phyloP scores from a whole-genome alignment of 1,140 invertebrate genomes.

The Cephus cinctus region DNA sequence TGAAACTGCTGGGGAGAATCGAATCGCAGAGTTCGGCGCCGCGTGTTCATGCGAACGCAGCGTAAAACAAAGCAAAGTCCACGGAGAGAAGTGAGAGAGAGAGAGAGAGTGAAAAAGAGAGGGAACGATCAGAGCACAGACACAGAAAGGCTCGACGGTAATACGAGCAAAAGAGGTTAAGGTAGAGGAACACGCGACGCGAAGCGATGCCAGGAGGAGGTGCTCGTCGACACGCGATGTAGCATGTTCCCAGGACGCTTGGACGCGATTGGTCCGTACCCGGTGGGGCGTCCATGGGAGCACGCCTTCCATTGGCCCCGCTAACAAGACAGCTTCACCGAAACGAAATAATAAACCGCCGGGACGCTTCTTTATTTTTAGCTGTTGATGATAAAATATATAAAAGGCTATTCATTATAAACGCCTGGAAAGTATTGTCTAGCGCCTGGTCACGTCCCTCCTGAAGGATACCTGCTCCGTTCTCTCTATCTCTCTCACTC shows the following conservation, averaged over 20 bases:
- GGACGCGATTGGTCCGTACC: conserved; percentile 38
- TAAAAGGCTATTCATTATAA: conserved; percentile 36
- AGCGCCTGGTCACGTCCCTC: conserved; percentile 11
- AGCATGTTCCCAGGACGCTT: conserved; percentile 39
- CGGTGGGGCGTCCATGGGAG: conserved; percentile 48
- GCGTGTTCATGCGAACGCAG: neutral
- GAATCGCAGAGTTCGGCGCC: conserved; percentile 5
- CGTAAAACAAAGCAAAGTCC: conserved; percentile 23
- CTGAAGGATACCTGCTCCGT: no score
- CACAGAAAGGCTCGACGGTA: conserved; percentile 10
- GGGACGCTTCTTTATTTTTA: conserved; percentile 8
- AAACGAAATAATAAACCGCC: conserved; percentile 53
- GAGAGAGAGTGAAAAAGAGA: neutral
- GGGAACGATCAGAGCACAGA: neutral
- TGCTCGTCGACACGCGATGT: conserved; percentile 52
- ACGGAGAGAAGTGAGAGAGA: neutral
- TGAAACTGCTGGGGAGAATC: no score
- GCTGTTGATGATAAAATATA: conserved; percentile 42
- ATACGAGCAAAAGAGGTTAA: conserved; percentile 16
- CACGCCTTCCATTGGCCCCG: conserved; percentile 46
- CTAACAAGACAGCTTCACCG: conserved; percentile 50
- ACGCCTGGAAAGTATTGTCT: conserved; percentile 25
- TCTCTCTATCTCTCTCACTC: no score
- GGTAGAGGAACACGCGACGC: conserved; percentile 20
- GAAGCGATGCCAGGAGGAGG: conserved; percentile 44